phyloP scores from a whole-genome alignment of 2,797 vertebrate genomes.

The Diglossa cyanea region DNA sequence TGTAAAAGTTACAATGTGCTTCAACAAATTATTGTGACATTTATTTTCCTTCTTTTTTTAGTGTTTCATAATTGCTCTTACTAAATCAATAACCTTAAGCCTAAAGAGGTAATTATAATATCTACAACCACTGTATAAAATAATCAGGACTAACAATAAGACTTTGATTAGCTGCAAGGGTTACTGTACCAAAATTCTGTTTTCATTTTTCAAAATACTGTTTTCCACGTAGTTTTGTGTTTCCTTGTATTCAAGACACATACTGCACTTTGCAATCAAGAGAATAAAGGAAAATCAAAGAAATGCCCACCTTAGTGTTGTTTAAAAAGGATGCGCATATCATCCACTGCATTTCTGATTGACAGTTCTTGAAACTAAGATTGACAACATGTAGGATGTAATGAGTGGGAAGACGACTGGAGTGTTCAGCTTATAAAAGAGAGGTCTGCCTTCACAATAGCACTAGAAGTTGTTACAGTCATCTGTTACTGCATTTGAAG shows the following conservation, averaged over 20 bases:
- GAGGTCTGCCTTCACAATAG: conserved; percentile 42
- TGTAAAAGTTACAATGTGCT: background rate
- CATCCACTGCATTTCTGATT: conserved; percentile 49
- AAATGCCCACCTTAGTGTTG: conserved; percentile 18
- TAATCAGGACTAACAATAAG: conserved; percentile 26
- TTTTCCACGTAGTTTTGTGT: conserved; percentile 40
- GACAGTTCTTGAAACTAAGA: conserved; percentile 52
- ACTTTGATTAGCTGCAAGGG: conserved; percentile 34
- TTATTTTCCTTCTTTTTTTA: background rate
- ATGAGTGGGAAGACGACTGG: conserved; percentile 54
- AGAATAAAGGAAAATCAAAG: conserved; percentile 55
- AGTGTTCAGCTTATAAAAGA: conserved; percentile 46
- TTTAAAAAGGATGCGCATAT: background rate
- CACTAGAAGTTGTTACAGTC: conserved; percentile 36
- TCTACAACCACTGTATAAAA: background rate
- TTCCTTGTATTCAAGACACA: conserved; percentile 14
- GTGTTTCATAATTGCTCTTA: background rate
- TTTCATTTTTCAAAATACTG: conserved; percentile 41
- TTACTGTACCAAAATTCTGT: background rate
- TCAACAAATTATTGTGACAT: background rate
- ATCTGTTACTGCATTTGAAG: conserved; percentile 50
- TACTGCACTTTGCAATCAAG: conserved; percentile 49
- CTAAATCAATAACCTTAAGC: background rate
- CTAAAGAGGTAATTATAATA: conserved; percentile 9
- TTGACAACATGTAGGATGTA: conserved; percentile 64